A percentile compares a stretch with the other conserved stretches of the same genome.
These are phyloP conservation scores for Thaumatotibia leucotreta DNA, from an alignment of 1,140 invertebrate genomes.

Conservation along the genomic window DNA sequence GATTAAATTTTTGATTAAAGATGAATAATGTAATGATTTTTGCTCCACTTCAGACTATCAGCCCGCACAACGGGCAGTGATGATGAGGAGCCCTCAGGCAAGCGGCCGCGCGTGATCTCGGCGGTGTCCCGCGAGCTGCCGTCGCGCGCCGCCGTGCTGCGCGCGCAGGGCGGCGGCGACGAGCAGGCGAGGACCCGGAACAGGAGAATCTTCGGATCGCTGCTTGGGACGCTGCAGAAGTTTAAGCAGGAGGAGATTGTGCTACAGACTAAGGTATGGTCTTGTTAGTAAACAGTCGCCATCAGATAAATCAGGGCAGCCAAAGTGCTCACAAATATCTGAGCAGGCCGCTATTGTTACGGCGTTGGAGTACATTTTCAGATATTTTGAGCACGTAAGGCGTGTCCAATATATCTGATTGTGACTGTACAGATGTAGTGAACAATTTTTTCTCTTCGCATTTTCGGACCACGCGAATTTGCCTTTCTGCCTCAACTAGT, in stretches of 20 bases:
- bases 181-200: slow-evolving; percentile 90
- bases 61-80: slow-evolving; percentile 62
- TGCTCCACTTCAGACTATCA: slow-evolving; percentile 49
- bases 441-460: too few relatives aligned
- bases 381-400: too few relatives aligned
- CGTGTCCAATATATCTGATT: too few relatives aligned
- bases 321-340: too few relatives aligned
- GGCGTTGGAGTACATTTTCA: too few relatives aligned
- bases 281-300: neutral
- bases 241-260: slow-evolving; percentile 96
- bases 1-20: neutral
- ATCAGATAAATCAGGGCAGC: neutral
- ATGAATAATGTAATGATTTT: neutral
- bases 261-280: slow-evolving; percentile 84
- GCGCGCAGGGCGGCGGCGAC: slow-evolving; percentile 89
- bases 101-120: slow-evolving; percentile 59
- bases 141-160: slow-evolving; percentile 70
- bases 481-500: too few relatives aligned
- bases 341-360: too few relatives aligned
- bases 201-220: slow-evolving; percentile 95
- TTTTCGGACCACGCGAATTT: too few relatives aligned
- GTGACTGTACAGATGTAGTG: too few relatives aligned
- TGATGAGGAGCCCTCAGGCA: slow-evolving; percentile 56
- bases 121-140: slow-evolving; percentile 66
- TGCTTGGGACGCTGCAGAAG: slow-evolving; percentile 95